A percentile compares a stretch with the other conserved stretches of the same genome.
Conservation (phyloP, 2,113 vertebrate species). For the Megaceryle maxima region DNA sequence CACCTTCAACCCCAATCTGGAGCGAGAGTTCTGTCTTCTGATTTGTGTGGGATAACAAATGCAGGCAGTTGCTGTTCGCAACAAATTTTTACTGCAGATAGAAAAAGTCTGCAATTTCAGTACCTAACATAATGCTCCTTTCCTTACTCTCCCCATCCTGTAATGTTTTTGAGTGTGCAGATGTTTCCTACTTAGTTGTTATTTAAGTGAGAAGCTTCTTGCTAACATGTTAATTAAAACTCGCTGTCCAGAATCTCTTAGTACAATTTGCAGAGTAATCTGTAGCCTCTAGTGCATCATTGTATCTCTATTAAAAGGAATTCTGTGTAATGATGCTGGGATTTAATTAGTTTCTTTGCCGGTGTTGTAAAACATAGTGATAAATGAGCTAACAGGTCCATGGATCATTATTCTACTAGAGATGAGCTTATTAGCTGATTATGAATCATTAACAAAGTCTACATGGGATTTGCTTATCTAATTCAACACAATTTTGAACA, state of each 20-base stretch:
- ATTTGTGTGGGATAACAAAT: background rate
- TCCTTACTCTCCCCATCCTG: background rate
- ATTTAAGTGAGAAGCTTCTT: slow-evolving; percentile 83
- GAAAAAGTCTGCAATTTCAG: background rate
- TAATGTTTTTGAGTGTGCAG: slow-evolving; percentile 51
- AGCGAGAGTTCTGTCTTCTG: background rate
- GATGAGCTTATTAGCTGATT: slow-evolving; percentile 94
- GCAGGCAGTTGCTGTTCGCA: background rate
- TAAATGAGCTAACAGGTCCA: slow-evolving; percentile 96
- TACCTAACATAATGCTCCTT: background rate
- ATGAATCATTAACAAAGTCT: slow-evolving; percentile 90
- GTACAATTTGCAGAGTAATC: slow-evolving; percentile 91
- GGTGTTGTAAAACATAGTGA: slow-evolving; percentile 99
- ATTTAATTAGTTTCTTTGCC: slow-evolving; percentile 99
- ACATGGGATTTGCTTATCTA: slow-evolving; percentile 86
- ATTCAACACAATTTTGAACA: slow-evolving; percentile 82
- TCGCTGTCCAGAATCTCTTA: slow-evolving; percentile 85
- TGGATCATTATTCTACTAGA: slow-evolving; percentile 95
- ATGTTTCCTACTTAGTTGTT: slow-evolving; percentile 72
- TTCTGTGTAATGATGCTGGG: slow-evolving; percentile 97
- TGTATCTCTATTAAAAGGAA: slow-evolving; percentile 98
- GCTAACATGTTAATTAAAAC: slow-evolving; percentile 91
- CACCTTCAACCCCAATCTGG: background rate
- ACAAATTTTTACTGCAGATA: background rate
- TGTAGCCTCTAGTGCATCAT: slow-evolving; percentile 95